Conservation (phyloP, 2,797 vertebrate species). For the Enteromius thamalakanensis region DNA sequence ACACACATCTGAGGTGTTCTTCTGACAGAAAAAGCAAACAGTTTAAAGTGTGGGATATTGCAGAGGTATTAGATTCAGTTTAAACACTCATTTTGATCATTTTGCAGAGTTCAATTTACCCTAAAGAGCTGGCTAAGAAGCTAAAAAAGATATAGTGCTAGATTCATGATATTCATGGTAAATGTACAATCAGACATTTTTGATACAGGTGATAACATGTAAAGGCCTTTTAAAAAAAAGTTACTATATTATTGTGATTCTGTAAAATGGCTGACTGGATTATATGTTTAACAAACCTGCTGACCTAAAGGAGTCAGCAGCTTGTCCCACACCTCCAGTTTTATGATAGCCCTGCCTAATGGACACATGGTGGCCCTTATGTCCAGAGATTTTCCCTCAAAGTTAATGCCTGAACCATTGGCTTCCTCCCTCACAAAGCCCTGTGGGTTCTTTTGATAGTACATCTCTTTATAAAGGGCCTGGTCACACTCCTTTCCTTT, state of each 20-base stretch:
- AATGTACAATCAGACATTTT: background rate
- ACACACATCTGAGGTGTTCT: slow-evolving; percentile 25
- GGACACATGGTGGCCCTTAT: slow-evolving; percentile 74
- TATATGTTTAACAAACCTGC: slow-evolving; percentile 45
- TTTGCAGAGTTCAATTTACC: background rate
- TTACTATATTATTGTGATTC: background rate
- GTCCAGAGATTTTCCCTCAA: slow-evolving; percentile 67
- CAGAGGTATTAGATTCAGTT: slow-evolving; percentile 4
- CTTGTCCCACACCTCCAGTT: slow-evolving; percentile 78
- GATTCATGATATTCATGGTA: background rate
- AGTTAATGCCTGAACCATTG: slow-evolving; percentile 71
- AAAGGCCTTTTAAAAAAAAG: background rate
- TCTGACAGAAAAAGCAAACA: slow-evolving; percentile 21
- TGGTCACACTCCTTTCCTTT: slow-evolving; percentile 68
- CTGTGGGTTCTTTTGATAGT: slow-evolving; percentile 69
- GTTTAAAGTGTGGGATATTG: slow-evolving; percentile 21
- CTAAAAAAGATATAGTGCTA: background rate
- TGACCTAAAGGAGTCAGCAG: slow-evolving; percentile 63
- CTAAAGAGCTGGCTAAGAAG: background rate
- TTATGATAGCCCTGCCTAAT: slow-evolving; percentile 70
- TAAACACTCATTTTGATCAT: background rate
- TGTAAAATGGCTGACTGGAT: slow-evolving; percentile 11
- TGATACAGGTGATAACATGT: background rate
- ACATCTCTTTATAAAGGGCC: slow-evolving; percentile 75
- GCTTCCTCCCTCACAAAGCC: slow-evolving; percentile 71